Evolutionary conservation across 2,797 vertebrate species (phyloP), one percentile per base, ranked within the genome.

Genomic region (Pseudotriccus pelzelni): DNA sequence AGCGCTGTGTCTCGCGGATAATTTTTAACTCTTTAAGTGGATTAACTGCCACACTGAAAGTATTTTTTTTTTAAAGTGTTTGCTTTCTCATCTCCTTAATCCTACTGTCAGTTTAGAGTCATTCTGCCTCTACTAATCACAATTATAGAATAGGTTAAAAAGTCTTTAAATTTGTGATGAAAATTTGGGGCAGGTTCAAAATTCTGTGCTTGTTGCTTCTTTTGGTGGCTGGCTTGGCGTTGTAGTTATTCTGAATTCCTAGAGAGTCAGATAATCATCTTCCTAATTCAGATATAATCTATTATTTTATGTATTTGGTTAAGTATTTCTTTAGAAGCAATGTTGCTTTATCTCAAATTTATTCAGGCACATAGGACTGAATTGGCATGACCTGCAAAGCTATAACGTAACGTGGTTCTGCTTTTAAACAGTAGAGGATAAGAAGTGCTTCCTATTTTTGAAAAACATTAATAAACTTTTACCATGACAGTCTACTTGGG

Each of bases 21-120:
- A 92, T 94, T 90, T 84, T 93, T 67, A 76, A 85, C 92, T 91
- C 88, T 92, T 92, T 95, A 72, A 76, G 62, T 74, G 87, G 83
- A 95, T 92, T 80, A 52, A 27, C 68, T 94, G 76, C 52, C 59
- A 81, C 46, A n/a, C 21, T 62, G 28, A 11, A 81, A 83, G 46
- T 64, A 22, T 64, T 78, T 88, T 43, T 28, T 60, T 88, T 80
- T 60, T 3, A 4, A 78, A 84, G n/a, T 21, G 8, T 89, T 78
- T 66, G 39, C 74, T 82, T 74, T 68, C 79, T 78, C 10, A 4
- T 92, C 76, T 92, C 46, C 32, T 56, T 92, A 77, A 89, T 92
- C 68, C 49, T 84, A 3, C 73, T 84, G 59, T 70, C 60, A 59
- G 80, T 86, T 88, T 34, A 43, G 36, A 89, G 59, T 74, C 46